These are phyloP conservation scores for Gymnoscopelus braueri DNA, from an alignment of 2,797 vertebrate species.

Conservation along the genomic window DNA sequence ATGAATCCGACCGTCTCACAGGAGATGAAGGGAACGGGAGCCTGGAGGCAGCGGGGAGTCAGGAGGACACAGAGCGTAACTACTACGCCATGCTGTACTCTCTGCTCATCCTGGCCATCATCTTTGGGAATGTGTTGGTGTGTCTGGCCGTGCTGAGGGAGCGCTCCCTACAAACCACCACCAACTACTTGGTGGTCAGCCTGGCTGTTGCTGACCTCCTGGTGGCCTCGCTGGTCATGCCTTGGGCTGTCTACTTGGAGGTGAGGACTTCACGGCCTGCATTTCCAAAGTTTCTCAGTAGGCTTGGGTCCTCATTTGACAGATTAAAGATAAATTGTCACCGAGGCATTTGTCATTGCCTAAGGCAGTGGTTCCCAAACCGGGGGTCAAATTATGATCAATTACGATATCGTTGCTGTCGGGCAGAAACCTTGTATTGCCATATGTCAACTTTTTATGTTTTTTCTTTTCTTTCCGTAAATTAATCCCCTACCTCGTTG, in stretches of 20 bases:
- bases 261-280: constrained; percentile 81
- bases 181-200: constrained; percentile 96
- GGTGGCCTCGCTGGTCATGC: constrained; percentile 94
- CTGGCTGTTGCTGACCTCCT: constrained; percentile 92
- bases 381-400: no score
- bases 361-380: no score
- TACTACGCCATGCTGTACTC: constrained; percentile 92
- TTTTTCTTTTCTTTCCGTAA: no score
- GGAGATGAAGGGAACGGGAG: constrained; percentile 74
- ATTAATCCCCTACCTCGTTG: no score
- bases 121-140: constrained; percentile 94
- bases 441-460: no score
- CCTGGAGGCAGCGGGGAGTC: constrained; percentile 18
- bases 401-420: no score
- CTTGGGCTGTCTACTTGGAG: constrained; percentile 95
- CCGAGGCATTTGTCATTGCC: no score
- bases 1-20: constrained; percentile 70
- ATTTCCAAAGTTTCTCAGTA: neutral
- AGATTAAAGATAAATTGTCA: constrained; percentile 25
- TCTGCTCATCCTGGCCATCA: constrained; percentile 88
- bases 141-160: constrained; percentile 92
- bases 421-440: no score
- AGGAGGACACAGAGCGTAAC: constrained; percentile 66
- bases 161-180: constrained; percentile 90
- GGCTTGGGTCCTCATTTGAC: neutral